phyloP scores from a whole-genome alignment of 53 echinoderm and acorn worm genomes.

The Zoroaster sp. region DNA sequence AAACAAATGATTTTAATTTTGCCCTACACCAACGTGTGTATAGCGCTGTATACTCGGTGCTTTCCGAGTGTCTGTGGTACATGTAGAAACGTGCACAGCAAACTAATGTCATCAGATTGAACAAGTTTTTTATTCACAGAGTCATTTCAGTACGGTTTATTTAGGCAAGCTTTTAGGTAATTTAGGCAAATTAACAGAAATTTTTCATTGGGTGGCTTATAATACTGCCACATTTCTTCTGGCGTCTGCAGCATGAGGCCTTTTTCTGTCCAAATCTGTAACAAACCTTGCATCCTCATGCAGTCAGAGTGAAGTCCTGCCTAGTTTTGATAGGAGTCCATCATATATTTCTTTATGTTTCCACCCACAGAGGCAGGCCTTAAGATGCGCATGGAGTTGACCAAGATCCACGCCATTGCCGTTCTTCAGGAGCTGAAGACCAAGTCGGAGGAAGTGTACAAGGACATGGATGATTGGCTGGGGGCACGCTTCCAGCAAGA shows the following conservation, averaged over 20 bases:
- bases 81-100: background rate
- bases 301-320: background rate
- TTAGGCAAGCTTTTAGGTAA: no score
- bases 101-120: background rate
- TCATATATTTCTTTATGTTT: background rate
- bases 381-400: slow-evolving; percentile 94
- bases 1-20: no score
- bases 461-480: slow-evolving; percentile 98
- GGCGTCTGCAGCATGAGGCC: no score
- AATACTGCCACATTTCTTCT: no score
- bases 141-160: no score
- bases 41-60: no score
- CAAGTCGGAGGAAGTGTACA: slow-evolving; percentile 86
- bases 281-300: background rate
- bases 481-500: slow-evolving; percentile 87
- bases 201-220: no score
- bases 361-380: slow-evolving; percentile 74
- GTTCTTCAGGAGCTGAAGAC: slow-evolving; percentile 87
- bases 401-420: slow-evolving; percentile 84
- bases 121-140: no score
- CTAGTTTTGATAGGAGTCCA: background rate
- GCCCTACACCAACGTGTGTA: no score
- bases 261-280: no score
- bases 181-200: no score
- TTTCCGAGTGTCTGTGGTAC: background rate